phyloP scores from a whole-genome alignment of 2,888 invertebrate genomes.

The Clepsis dumicolana region DNA sequence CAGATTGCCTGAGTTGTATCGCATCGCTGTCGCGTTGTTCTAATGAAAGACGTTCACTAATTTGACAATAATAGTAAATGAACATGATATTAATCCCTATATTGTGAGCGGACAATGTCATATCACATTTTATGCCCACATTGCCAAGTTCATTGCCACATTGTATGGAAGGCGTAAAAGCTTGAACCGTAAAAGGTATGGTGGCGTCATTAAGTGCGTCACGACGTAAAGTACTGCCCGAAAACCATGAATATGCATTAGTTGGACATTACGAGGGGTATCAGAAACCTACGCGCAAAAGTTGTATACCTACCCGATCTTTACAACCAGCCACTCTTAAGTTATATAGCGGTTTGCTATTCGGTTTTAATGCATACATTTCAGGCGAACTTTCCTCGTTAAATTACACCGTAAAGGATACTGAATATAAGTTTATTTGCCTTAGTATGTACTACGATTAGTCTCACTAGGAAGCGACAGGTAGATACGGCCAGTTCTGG shows the following conservation, averaged over 20 bases:
- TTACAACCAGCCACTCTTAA: background rate
- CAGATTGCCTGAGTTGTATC: background rate
- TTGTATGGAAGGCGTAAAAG: slow-evolving; percentile 43
- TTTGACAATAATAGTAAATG: background rate
- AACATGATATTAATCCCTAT: slow-evolving; percentile 9
- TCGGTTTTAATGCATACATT: background rate
- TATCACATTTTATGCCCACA: slow-evolving; percentile 17
- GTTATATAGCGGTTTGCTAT: background rate
- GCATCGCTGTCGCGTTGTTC: background rate
- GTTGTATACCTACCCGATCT: background rate
- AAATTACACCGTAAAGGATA: background rate
- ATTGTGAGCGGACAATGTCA: slow-evolving; percentile 7
- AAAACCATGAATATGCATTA: slow-evolving; percentile 57
- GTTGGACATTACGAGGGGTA: slow-evolving; percentile 37
- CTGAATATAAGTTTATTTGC: background rate
- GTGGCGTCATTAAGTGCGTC: slow-evolving; percentile 59
- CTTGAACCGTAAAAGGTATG: slow-evolving; percentile 21
- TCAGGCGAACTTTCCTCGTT: background rate
- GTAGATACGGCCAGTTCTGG: background rate
- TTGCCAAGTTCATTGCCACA: slow-evolving; percentile 62
- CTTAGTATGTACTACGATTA: background rate
- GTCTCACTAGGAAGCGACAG: background rate
- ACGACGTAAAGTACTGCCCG: slow-evolving; percentile 32
- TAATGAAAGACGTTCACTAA: background rate
- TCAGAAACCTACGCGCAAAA: slow-evolving; percentile 13